phyloP scores from a whole-genome alignment of 2,113 vertebrate species.

The Urocynchramus pylzowi region DNA sequence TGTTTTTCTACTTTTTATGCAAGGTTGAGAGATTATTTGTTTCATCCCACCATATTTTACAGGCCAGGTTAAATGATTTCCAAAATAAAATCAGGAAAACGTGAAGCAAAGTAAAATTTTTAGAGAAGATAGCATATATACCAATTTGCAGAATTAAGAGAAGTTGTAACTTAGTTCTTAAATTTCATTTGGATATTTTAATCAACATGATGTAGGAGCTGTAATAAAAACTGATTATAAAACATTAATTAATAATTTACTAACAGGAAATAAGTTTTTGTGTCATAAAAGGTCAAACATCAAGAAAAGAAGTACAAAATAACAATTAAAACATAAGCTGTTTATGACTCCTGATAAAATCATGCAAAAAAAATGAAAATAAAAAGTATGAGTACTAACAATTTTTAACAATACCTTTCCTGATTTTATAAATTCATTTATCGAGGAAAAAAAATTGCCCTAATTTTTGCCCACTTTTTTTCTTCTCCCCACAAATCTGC shows the following conservation, averaged over 20 bases:
- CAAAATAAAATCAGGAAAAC: neutral
- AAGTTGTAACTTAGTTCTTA: neutral
- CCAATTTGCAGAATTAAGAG: neutral
- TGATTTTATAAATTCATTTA: neutral
- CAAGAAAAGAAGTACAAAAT: neutral
- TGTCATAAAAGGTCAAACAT: neutral
- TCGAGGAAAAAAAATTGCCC: neutral
- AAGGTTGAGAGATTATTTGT: neutral
- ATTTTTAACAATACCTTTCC: neutral
- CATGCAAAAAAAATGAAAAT: neutral
- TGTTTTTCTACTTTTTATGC: neutral
- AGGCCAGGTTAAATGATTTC: neutral
- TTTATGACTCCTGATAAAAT: neutral
- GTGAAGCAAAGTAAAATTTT: neutral
- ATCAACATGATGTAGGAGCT: neutral
- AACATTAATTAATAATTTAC: neutral
- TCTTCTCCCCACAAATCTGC: fast-evolving
- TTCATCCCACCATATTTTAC: neutral
- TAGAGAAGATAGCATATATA: neutral
- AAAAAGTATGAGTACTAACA: fast-evolving
- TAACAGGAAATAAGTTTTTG: neutral
- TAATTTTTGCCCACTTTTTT: neutral
- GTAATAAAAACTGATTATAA: neutral
- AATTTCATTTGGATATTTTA: neutral
- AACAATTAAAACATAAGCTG: neutral